Percentiles rank a stretch among this genome's conserved stretches.
Conservation (phyloP, 2,797 vertebrate species). For the Potorous gilbertii region DNA sequence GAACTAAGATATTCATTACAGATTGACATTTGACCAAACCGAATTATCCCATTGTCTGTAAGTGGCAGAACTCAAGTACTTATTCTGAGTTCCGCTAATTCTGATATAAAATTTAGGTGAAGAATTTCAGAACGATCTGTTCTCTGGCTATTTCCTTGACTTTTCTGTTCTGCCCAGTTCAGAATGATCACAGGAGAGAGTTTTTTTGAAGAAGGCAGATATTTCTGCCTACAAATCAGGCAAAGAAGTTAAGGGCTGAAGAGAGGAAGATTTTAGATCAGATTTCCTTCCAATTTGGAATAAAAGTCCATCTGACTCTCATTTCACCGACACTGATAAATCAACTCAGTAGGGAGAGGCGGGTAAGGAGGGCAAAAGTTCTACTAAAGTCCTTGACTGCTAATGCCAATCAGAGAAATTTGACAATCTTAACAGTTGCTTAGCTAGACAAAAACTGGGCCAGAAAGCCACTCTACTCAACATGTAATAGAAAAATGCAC, state of each 20-base stretch:
- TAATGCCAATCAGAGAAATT: slow-evolving; percentile 67
- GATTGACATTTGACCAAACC: not conserved
- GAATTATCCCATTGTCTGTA: not conserved
- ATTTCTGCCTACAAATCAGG: slow-evolving; percentile 27
- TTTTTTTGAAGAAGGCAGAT: slow-evolving; percentile 27
- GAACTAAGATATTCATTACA: not conserved
- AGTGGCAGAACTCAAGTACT: not conserved
- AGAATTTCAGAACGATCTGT: not conserved
- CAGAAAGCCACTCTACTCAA: slow-evolving; percentile 26
- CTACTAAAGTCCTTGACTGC: slow-evolving; percentile 25
- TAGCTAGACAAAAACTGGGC: slow-evolving; percentile 35
- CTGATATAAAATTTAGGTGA: not conserved
- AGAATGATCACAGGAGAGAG: not conserved
- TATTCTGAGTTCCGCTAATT: not conserved
- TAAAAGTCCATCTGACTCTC: slow-evolving; percentile 26
- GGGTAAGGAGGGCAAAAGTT: not conserved
- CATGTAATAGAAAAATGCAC: slow-evolving; percentile 33
- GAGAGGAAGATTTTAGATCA: slow-evolving; percentile 35
- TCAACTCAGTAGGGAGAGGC: slow-evolving; percentile 12
- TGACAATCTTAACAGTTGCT: slow-evolving; percentile 56
- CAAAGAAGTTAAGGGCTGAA: not conserved
- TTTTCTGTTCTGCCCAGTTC: not conserved
- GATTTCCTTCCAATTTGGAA: slow-evolving; percentile 59
- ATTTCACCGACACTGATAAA: slow-evolving; percentile 41
- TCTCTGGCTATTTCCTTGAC: not conserved